Percentiles rank a stretch among this genome's conserved stretches.
phyloP scores from a whole-genome alignment of 2,113 vertebrate genomes.

The Sarotherodon lohbergeri region DNA sequence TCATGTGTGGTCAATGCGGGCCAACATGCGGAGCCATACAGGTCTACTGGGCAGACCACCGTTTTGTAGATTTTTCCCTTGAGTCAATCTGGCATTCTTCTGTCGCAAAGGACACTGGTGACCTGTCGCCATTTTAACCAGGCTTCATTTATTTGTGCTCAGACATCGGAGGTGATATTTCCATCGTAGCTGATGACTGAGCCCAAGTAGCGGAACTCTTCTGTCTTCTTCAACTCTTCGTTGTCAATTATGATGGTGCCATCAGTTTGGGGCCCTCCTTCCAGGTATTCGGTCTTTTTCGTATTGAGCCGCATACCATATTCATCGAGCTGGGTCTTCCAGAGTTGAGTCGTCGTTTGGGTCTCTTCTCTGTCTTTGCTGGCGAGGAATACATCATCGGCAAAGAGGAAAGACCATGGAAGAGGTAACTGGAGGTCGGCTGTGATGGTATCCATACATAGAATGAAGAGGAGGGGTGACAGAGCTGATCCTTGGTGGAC shows the following conservation, averaged over 20 bases:
- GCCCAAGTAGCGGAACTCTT: rapidly evolving
- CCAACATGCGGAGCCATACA: rapidly evolving
- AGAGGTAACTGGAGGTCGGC: rapidly evolving
- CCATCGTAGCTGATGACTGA: rapidly evolving
- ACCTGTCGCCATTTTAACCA: rapidly evolving
- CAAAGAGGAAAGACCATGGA: not conserved
- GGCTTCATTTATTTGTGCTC: rapidly evolving
- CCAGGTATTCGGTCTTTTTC: rapidly evolving
- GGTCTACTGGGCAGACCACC: not conserved
- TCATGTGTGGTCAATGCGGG: not conserved
- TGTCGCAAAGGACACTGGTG: not conserved
- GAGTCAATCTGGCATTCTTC: not conserved
- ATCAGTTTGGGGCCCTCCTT: not conserved
- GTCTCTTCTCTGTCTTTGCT: not conserved
- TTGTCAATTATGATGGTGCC: not conserved
- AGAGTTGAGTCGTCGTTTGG: rapidly evolving
- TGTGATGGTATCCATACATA: rapidly evolving
- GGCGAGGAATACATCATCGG: rapidly evolving
- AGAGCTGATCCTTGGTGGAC: not conserved
- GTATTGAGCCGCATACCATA: rapidly evolving
- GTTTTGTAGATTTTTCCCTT: not conserved
- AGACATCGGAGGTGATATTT: rapidly evolving
- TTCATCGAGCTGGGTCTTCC: rapidly evolving
- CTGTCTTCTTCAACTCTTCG: not conserved
- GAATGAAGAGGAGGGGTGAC: not conserved